Evolutionary conservation across 2,888 invertebrate species (phyloP), one percentile per base, ranked within the genome.

Genomic region (Parapristionchus giblindavisi): DNA sequence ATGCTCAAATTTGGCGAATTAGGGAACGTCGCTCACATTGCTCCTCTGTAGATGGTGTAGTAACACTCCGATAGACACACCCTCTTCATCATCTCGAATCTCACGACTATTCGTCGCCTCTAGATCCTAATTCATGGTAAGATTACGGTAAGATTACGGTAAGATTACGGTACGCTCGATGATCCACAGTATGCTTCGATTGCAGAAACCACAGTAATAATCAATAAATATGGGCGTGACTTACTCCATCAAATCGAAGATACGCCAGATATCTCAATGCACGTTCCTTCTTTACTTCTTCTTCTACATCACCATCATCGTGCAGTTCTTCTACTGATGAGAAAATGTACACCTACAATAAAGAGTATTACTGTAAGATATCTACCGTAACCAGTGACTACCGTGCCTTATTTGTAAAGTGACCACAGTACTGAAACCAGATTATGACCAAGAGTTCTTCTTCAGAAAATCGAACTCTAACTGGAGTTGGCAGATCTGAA

Each of bases 401-500:
- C 21, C 27, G 24, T 11, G 79, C 81, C 76, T 87, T 85, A 80
- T 87, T 87, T 3, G 85, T 85, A 77, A 88, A 87, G 72, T 85
- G 83, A 48, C 87, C 87, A 76, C 85, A 87, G 75, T 84, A 87
- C 76, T 85, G 83, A 77, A 88, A 87, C 86, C 87, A 87, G 32
- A 87, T 73, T 3, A 86, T 87, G 27, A 84, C 87, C 38, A 63
- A 74, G 21, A 87, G 68, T 29, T 79, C 70, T 21, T 77, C 75
- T 6, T 80, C 79, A 14, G 78, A 77, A 72, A 87, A 85, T 14
- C 76, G 75, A 17, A 85, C 76, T 11, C 76, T 74, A 17, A 87
- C 83, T 6, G 87, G 87, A 56, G 83, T 81, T 1, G 87, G 87
- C 8, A 88, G 81, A 74, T 87, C 87, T 86, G 78, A 61, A 81